A percentile compares a stretch with the other conserved stretches of the same genome.
phyloP scores from a whole-genome alignment of 2,797 vertebrate genomes.

The Onychomys leucogaster region DNA sequence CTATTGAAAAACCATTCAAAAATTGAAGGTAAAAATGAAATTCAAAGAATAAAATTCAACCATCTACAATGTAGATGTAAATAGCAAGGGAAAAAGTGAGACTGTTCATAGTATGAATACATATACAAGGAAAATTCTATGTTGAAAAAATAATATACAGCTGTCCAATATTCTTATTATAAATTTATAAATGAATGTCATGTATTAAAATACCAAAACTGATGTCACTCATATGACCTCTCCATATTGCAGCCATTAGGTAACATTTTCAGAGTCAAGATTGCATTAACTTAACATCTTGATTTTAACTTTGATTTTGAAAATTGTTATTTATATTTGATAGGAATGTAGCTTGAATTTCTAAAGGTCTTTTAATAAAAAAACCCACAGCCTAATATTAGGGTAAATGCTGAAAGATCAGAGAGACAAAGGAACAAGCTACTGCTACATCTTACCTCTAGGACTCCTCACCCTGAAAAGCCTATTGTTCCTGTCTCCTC shows the following conservation, averaged over 20 bases:
- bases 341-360: not conserved
- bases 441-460: too few relatives aligned
- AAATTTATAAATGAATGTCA: not conserved
- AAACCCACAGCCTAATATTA: too few relatives aligned
- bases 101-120: not conserved
- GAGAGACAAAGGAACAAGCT: too few relatives aligned
- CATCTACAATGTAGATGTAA: too few relatives aligned
- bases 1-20: not conserved
- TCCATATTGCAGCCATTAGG: not conserved
- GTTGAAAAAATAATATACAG: not conserved
- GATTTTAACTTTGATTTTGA: not conserved
- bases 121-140: not conserved
- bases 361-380: too few relatives aligned
- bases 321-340: not conserved
- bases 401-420: too few relatives aligned
- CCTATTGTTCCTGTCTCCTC: too few relatives aligned
- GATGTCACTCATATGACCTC: not conserved
- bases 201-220: not conserved
- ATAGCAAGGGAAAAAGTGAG: not conserved
- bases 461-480: too few relatives aligned
- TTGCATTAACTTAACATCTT: not conserved
- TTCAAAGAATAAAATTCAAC: not conserved
- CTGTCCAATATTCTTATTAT: not conserved
- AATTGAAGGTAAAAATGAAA: not conserved
- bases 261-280: not conserved